phyloP scores from a whole-genome alignment of 2,888 invertebrate genomes.

The Drosophila infuscata region DNA sequence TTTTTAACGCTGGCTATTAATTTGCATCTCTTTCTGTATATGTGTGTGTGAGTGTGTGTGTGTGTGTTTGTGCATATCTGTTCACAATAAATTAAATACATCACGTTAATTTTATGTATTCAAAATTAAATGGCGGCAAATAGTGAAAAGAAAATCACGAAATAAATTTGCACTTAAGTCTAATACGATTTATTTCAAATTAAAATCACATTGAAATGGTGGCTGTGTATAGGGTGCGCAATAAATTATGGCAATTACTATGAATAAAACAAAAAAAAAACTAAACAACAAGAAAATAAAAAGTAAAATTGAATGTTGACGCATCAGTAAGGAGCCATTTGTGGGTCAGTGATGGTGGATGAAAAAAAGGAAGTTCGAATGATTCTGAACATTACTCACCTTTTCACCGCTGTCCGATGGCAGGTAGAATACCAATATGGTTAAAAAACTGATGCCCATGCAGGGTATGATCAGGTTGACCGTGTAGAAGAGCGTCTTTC shows the following conservation, averaged over 20 bases:
- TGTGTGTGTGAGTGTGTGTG: constrained; percentile 1
- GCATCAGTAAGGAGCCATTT: constrained; percentile 25
- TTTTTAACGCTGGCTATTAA: constrained; percentile 45
- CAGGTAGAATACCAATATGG: constrained; percentile 98
- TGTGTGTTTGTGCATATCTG: constrained; percentile 25
- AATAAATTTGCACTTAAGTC: constrained; percentile 59
- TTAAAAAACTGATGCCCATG: constrained; percentile 98
- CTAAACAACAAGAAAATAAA: constrained; percentile 1
- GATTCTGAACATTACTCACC: constrained; percentile 86
- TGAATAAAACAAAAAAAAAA: constrained; percentile 20
- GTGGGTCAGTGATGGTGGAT: constrained; percentile 5
- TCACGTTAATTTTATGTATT: constrained; percentile 74
- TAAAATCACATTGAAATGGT: constrained; percentile 66
- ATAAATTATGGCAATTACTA: constrained; percentile 72
- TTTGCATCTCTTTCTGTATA: constrained; percentile 9
- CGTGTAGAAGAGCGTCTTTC: constrained; percentile 98
- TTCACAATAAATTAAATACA: constrained; percentile 69
- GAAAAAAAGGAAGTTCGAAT: not conserved
- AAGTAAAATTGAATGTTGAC: constrained; percentile 9
- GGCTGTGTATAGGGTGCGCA: constrained; percentile 3
- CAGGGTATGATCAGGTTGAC: constrained; percentile 98
- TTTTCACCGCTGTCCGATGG: constrained; percentile 99
- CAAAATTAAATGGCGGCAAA: constrained; percentile 71
- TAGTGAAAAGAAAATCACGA: constrained; percentile 43
- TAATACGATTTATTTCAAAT: constrained; percentile 59